Evolutionary conservation across 2,888 invertebrate species (phyloP), one percentile per base, ranked within the genome.

Genomic region (Hyalella azteca): DNA sequence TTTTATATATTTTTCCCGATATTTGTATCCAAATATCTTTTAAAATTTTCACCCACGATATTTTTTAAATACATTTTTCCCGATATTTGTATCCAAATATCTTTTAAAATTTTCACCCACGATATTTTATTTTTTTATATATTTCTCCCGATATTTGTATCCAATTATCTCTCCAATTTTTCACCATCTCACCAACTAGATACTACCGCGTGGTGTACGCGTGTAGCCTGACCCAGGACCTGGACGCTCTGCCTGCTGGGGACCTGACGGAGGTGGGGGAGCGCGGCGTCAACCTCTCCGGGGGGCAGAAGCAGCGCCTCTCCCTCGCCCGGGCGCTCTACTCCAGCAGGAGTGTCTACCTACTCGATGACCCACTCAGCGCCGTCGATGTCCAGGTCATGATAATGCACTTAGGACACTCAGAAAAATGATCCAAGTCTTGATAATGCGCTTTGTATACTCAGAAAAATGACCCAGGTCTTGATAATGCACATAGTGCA

Each of bases 201-300:
- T 90, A 91, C 86, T 89, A 90, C 85, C 87, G 88, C 80, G 89
- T 90, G 3, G 86, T 91, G 13, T 87, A 89, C 48, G 88, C 89
- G 3, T 91, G 91, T 86, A 88, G 88, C 77, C 87, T 92, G n/a
- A 87, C 88, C 45, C 88, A 90, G 78, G 92, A 92, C 84, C 87
- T 92, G 49, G 88, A 89, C 66, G 86, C 87, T 60, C 87, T 92
- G 82, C 89, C 91, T 0, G 89, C 89, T 78, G 91, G 90, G 22
- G 92, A 92, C 85, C 87, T 89, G 79, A 91, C 91, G 7, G 91
- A 91, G 87, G 89, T 91, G 39, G 90, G 90, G 5, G 90, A 90
- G 85, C 86, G 88, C 66, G 92, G 92, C 26, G 88, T 91, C 54
- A 90, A 88, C 88, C 87, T 88, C 77, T 87, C 73, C 36, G 91